These are phyloP conservation scores for Drosophila eohydei DNA, from an alignment of 2,888 invertebrate species.

Conservation along the genomic window DNA sequence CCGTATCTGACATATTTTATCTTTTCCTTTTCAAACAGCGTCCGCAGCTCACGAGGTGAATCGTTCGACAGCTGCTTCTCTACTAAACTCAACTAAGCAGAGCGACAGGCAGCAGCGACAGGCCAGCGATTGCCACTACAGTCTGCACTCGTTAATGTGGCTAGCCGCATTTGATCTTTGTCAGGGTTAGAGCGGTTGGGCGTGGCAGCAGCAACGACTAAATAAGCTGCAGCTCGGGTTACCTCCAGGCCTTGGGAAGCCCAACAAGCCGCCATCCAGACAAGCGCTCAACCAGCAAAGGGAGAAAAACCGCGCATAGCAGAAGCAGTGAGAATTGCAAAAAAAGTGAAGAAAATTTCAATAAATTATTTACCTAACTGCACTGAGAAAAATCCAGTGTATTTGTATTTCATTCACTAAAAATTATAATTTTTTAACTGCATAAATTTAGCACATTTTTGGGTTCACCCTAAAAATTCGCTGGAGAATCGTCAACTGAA, in stretches of 20 bases:
- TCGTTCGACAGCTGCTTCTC: conserved; percentile 58
- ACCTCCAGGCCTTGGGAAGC: conserved; percentile 65
- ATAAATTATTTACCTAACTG: not conserved
- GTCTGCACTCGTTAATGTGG: conserved; percentile 41
- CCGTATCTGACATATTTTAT: conserved; percentile 60
- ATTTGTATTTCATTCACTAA: not conserved
- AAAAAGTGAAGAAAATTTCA: conserved; percentile 6
- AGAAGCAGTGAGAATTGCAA: not conserved
- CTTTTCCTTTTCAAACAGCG: conserved; percentile 10
- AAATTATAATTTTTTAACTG: not conserved
- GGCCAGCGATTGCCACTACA: conserved; percentile 16
- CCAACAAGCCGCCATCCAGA: conserved; percentile 60
- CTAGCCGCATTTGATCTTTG: conserved; percentile 49
- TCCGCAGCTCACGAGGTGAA: conserved; percentile 40
- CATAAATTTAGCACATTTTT: not conserved
- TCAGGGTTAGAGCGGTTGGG: conserved; percentile 21
- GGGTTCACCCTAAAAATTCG: not conserved
- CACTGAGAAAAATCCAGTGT: conserved; percentile 3
- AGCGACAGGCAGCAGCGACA: conserved; percentile 14
- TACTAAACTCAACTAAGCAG: conserved; percentile 44
- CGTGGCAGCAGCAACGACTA: conserved; percentile 3
- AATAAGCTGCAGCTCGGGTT: conserved; percentile 51
- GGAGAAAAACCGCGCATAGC: conserved; percentile 18
- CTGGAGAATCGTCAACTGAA: not conserved
- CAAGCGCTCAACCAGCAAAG: conserved; percentile 50